phyloP scores from a whole-genome alignment of 2,113 vertebrate species.

The Ia io region DNA sequence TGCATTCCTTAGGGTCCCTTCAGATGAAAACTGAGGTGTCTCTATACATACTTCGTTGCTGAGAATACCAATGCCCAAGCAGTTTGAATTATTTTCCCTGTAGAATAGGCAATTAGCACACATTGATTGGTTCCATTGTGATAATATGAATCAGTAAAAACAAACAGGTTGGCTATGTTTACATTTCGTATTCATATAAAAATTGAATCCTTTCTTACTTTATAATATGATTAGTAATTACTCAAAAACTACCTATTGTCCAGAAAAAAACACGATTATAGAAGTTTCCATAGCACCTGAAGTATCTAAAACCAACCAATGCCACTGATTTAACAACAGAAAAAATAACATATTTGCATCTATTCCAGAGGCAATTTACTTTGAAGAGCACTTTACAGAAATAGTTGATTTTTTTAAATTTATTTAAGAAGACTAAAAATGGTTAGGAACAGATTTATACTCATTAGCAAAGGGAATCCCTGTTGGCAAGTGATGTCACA shows the following conservation, averaged over 20 bases:
- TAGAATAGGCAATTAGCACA: neutral
- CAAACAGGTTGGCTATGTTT: neutral
- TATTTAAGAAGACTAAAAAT: neutral
- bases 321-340: neutral
- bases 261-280: neutral
- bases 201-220: neutral
- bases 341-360: neutral
- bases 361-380: neutral
- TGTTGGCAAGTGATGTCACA: slow-evolving; percentile 11
- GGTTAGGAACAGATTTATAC: neutral
- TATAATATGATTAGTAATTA: neutral
- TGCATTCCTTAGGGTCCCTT: neutral
- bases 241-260: neutral
- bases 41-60: neutral
- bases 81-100: neutral
- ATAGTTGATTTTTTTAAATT: neutral
- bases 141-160: neutral
- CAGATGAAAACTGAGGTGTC: neutral
- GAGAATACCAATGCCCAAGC: neutral
- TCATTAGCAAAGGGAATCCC: neutral
- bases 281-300: neutral
- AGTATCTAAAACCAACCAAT: neutral
- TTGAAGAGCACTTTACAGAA: neutral
- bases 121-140: neutral
- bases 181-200: neutral